These are phyloP conservation scores for Ariolimax columbianus DNA, from an alignment of 2,888 invertebrate genomes.

Conservation along the genomic window DNA sequence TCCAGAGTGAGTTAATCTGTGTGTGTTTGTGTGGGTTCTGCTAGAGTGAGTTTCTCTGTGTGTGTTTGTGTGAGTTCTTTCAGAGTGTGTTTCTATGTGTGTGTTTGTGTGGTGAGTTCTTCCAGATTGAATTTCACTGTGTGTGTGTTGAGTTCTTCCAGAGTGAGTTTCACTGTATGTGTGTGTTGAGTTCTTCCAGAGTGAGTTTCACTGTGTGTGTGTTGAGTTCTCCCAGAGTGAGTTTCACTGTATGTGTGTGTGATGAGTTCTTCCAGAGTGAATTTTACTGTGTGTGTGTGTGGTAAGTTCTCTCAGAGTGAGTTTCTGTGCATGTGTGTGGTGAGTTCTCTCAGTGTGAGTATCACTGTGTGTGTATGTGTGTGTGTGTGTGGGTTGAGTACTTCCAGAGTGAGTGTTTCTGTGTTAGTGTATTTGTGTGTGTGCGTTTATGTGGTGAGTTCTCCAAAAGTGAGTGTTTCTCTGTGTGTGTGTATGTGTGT, in stretches of 20 bases:
- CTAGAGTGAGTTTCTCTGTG: neutral
- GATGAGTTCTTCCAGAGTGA: neutral
- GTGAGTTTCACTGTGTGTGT: neutral
- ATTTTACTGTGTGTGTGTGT: neutral
- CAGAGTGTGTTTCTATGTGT: too few relatives aligned
- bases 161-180: neutral
- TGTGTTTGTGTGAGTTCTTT: too few relatives aligned
- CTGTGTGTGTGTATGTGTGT: too few relatives aligned
- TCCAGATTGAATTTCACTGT: neutral
- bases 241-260: neutral
- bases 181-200: neutral
- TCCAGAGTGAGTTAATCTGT: neutral
- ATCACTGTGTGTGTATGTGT: too few relatives aligned
- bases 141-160: neutral
- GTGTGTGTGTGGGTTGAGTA: too few relatives aligned
- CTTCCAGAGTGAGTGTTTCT: too few relatives aligned
- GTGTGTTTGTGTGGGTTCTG: neutral
- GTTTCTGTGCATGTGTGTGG: too few relatives aligned
- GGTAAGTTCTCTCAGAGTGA: neutral
- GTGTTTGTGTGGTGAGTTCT: neutral
- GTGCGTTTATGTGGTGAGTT: too few relatives aligned
- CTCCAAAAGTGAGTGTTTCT: too few relatives aligned
- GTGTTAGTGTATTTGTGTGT: too few relatives aligned
- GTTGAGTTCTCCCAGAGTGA: neutral
- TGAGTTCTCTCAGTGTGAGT: too few relatives aligned